Conservation (phyloP, 2,113 vertebrate species). For the Abramis brama region DNA sequence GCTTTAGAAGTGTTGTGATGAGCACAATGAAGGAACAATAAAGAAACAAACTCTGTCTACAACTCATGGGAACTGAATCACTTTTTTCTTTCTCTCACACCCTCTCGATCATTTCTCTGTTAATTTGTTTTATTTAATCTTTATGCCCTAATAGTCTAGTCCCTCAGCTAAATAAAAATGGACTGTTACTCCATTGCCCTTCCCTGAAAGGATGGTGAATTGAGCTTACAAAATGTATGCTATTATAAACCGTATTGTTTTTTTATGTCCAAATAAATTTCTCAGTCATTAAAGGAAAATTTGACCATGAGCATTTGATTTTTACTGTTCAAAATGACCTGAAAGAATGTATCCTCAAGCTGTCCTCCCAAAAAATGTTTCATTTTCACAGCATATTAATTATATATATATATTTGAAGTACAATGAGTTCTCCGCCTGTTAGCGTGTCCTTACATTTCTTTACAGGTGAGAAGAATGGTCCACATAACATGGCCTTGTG, state of each 20-base stretch:
- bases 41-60: neutral
- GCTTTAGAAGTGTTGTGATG: neutral
- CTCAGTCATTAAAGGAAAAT: neutral
- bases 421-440: neutral
- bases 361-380: neutral
- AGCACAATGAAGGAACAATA: neutral
- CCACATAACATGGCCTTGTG: constrained; percentile 40
- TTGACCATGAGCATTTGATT: neutral
- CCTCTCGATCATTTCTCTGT: neutral
- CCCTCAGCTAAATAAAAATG: neutral
- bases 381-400: neutral
- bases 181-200: neutral
- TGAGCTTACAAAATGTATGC: neutral
- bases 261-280: neutral
- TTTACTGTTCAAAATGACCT: neutral
- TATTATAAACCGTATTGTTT: neutral
- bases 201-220: neutral
- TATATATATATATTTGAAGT: neutral
- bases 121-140: neutral
- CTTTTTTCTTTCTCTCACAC: neutral
- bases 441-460: constrained; percentile 40
- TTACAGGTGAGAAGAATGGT: constrained; percentile 44
- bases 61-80: neutral
- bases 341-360: neutral
- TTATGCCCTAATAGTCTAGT: neutral